Evolutionary conservation across 2,888 invertebrate species (phyloP).

Genomic region (Parasteatoda lunata): DNA sequence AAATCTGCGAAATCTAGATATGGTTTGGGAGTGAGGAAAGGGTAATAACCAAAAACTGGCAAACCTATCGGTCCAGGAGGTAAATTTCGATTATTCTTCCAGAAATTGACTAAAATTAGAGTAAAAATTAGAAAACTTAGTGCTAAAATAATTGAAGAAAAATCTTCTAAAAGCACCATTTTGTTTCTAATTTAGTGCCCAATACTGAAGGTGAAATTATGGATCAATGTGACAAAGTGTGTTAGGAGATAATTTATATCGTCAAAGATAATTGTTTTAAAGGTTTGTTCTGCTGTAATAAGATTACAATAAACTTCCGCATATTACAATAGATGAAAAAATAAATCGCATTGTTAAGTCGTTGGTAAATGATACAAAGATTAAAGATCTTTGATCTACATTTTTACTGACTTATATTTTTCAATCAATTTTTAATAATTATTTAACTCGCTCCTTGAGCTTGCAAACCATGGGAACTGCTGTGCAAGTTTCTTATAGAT

Average conservation of each 20-base stretch:
- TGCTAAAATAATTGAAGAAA: not conserved
- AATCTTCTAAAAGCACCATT: not conserved
- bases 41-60: conserved; percentile 41
- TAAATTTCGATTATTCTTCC: conserved; percentile 10
- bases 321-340: too few relatives aligned
- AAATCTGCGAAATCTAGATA: conserved; percentile 15
- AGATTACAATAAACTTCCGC: too few relatives aligned
- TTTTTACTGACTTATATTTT: too few relatives aligned
- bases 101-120: not conserved
- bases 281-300: too few relatives aligned
- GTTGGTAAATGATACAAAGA: too few relatives aligned
- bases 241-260: not conserved
- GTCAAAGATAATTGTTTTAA: too few relatives aligned
- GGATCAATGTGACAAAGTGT: not conserved
- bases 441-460: too few relatives aligned
- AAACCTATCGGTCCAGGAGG: conserved; percentile 47
- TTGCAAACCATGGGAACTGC: too few relatives aligned
- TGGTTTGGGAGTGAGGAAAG: conserved; percentile 9
- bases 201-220: not conserved
- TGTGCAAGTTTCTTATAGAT: too few relatives aligned
- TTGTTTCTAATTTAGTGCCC: not conserved
- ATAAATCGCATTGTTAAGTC: too few relatives aligned
- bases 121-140: not conserved
- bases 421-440: too few relatives aligned
- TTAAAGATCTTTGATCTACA: too few relatives aligned